Conservation (phyloP, 2,888 invertebrate species). For the Hypsopygia costalis region DNA sequence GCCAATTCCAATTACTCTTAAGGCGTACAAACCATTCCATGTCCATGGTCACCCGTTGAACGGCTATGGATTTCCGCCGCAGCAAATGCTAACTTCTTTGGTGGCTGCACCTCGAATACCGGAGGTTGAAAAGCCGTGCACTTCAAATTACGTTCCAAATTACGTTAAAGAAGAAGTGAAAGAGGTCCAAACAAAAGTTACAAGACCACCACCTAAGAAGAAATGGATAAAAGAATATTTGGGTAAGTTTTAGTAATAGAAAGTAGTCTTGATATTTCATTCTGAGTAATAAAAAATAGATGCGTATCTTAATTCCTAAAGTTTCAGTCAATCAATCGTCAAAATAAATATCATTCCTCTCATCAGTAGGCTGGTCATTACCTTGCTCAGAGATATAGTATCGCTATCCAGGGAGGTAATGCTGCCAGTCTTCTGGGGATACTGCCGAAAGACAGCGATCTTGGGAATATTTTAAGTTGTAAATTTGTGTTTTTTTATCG, state of each 20-base stretch:
- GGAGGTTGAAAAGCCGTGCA: constrained; percentile 38
- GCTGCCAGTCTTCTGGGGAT: no score
- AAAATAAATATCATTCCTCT: no score
- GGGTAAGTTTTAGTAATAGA: constrained; percentile 60
- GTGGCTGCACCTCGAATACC: constrained; percentile 35
- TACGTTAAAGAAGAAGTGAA: constrained; percentile 42
- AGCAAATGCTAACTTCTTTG: constrained; percentile 41
- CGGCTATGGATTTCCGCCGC: constrained; percentile 47
- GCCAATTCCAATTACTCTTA: constrained; percentile 62
- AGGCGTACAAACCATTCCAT: constrained; percentile 54
- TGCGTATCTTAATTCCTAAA: no score
- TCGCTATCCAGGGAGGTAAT: no score
- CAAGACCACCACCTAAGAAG: constrained; percentile 84
- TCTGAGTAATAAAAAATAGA: no score
- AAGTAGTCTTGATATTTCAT: no score
- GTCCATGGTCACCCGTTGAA: constrained; percentile 39
- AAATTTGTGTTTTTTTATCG: no score
- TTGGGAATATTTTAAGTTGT: no score
- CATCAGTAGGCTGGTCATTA: no score
- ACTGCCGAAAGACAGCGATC: no score
- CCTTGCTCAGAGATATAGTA: no score
- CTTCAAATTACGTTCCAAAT: constrained; percentile 37
- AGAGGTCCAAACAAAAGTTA: constrained; percentile 39
- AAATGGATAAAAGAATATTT: constrained; percentile 87
- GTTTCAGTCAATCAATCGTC: no score